Base-by-base conservation (phyloP, 2,888 invertebrate genomes). In the Oscheius onirici region DNA sequence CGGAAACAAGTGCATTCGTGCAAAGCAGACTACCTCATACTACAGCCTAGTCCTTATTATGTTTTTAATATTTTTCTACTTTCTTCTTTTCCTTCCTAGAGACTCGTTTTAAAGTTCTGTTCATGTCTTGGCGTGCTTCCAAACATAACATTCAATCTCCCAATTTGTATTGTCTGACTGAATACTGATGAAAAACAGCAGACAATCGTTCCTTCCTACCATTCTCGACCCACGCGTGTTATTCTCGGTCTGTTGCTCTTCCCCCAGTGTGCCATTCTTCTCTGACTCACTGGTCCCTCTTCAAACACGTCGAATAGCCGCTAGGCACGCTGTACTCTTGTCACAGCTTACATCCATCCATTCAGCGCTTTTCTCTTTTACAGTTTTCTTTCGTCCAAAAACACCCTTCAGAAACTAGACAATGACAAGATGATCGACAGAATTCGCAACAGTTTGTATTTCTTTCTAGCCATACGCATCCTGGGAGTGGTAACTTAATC, bases 361-460 rank as follows among this genome's bases (percentile, higher is more conserved):
- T 34, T 34, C 34, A 34, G 5, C 34, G 34, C 8, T 34, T 34
- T 34, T 34, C 34, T 8, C 34, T 3, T 34, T 34, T 34, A 6
- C 5, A 34, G 34, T 34, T 34, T 34, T 8, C 8, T 34, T 34
- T 34, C 34, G 5, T 34, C 34, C n/a, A 8, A 34, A 34, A 34
- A 34, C 34, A 34, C 34, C 8, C 5, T 34, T 34, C 34, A 34
- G 34, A 34, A 34, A 34, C 34, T 34, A 3, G 11, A 46, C n/a
- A 11, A 34, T 55, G 28, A 22, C 60, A 60, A 60, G 60, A 60
- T 60, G 55, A 65, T 69, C 43, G 44, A 54, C 17, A 26, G 46
- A 41, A 22, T 68, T n/a, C 46, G 34, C 8, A 69, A 69, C 40
- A 69, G 60, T 60, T 17, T 57, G 11, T 69, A 69, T 28, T 69